A percentile compares a stretch with the other conserved stretches of the same genome.
Conservation (phyloP, 2,113 vertebrate genomes). For the Gavialis gangeticus region DNA sequence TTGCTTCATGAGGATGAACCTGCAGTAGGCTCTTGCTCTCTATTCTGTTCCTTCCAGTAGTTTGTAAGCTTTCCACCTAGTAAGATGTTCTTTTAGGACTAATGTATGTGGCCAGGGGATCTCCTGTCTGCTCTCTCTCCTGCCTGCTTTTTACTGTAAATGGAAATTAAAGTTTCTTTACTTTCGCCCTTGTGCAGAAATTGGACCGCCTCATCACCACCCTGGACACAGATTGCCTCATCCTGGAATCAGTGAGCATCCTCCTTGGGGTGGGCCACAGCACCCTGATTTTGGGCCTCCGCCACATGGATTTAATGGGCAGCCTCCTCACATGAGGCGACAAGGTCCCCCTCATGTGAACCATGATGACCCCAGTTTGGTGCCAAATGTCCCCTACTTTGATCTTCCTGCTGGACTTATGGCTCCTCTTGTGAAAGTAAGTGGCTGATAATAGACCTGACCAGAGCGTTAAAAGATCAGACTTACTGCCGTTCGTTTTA, state of each 20-base stretch:
- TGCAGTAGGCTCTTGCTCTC: background rate
- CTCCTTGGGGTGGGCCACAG: conserved; percentile 93
- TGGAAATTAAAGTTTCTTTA: background rate
- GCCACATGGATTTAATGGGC: conserved; percentile 95
- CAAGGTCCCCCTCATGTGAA: conserved; percentile 91
- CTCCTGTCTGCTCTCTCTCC: background rate
- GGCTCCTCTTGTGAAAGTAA: conserved; percentile 96
- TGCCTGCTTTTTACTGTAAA: background rate
- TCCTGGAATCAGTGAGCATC: conserved; percentile 92
- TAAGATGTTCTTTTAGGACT: background rate
- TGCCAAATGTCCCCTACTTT: conserved; percentile 97
- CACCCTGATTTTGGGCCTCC: conserved; percentile 94
- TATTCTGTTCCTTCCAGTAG: background rate
- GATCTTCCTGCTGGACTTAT: conserved; percentile 98
- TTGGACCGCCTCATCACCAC: conserved; percentile 96
- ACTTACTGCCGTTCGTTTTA: rapidly evolving
- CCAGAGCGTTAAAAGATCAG: background rate
- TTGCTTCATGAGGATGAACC: rapidly evolving
- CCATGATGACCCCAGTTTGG: conserved; percentile 94
- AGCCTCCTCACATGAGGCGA: conserved; percentile 93
- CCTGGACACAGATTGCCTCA: conserved; percentile 94
- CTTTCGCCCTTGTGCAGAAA: conserved; percentile 79
- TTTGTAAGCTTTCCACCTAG: background rate
- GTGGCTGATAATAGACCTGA: background rate
- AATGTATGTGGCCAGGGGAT: background rate